phyloP scores from a whole-genome alignment of 2,113 vertebrate species.

The Riparia riparia region DNA sequence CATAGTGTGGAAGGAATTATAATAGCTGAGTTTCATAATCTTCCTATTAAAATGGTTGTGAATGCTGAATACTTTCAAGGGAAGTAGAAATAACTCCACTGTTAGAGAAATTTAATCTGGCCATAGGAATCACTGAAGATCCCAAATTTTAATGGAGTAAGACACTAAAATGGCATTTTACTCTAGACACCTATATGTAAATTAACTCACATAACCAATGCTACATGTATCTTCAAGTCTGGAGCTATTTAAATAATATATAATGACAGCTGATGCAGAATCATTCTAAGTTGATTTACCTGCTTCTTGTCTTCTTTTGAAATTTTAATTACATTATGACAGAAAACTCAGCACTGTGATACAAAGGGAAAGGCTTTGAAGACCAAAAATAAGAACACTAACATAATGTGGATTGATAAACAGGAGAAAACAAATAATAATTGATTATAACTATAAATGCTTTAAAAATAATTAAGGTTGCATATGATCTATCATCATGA shows the following conservation, averaged over 20 bases:
- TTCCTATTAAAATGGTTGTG: background rate
- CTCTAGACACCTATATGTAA: background rate
- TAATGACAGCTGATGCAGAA: background rate
- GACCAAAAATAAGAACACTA: background rate
- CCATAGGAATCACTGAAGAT: background rate
- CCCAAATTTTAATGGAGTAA: background rate
- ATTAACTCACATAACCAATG: background rate
- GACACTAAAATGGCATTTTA: conserved; percentile 21
- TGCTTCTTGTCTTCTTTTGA: conserved; percentile 24
- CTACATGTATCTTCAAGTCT: conserved; percentile 35
- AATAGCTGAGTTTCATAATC: background rate
- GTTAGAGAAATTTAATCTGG: background rate
- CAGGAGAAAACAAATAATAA: background rate
- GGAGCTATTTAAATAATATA: conserved; percentile 13
- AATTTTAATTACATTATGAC: conserved; percentile 30
- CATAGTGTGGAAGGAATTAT: background rate
- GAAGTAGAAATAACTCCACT: background rate
- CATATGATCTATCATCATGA: background rate
- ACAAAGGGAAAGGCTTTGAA: background rate
- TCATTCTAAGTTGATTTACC: conserved; percentile 32
- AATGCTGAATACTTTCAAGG: background rate
- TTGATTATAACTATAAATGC: background rate
- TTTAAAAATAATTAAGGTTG: background rate
- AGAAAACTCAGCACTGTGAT: background rate
- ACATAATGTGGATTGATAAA: background rate